phyloP scores from a whole-genome alignment of 2,888 invertebrate genomes.

The Sclerodermus sp. region DNA sequence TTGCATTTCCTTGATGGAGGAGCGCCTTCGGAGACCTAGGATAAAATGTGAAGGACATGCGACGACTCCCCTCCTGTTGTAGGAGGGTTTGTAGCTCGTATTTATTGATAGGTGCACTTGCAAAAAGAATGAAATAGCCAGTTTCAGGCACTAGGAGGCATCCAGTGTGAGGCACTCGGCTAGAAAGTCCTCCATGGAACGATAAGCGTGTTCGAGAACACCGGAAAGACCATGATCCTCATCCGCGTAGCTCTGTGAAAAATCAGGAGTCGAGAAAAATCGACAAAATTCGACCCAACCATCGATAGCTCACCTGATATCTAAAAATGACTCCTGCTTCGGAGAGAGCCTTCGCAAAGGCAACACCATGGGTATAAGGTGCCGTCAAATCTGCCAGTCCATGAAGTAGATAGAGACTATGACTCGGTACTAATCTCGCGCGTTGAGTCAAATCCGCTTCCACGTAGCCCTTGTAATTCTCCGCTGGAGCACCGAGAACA shows the following conservation, averaged over 20 bases:
- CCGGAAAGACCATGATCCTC: conserved; percentile 85
- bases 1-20: conserved; percentile 4
- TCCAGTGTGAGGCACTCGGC: conserved; percentile 88
- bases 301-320: conserved; percentile 73
- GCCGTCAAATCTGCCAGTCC: conserved; percentile 91
- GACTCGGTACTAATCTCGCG: conserved; percentile 84
- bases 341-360: conserved; percentile 84
- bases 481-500: conserved; percentile 83
- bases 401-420: conserved; percentile 87
- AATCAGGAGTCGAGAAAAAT: background rate
- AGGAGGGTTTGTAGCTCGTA: no score
- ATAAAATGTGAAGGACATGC: background rate
- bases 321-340: conserved; percentile 87
- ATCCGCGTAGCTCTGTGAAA: conserved; percentile 82
- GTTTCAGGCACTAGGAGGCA: conserved; percentile 62
- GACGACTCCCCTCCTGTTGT: conserved; percentile 11
- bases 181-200: conserved; percentile 91
- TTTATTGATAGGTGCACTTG: conserved; percentile 44
- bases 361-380: conserved; percentile 90
- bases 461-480: conserved; percentile 88
- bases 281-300: background rate
- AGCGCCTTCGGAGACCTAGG: background rate
- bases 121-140: conserved; percentile 45
- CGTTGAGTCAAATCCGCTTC: conserved; percentile 89
- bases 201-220: conserved; percentile 87